Conservation (phyloP, 2,797 vertebrate species). For the Loriculus beryllinus region DNA sequence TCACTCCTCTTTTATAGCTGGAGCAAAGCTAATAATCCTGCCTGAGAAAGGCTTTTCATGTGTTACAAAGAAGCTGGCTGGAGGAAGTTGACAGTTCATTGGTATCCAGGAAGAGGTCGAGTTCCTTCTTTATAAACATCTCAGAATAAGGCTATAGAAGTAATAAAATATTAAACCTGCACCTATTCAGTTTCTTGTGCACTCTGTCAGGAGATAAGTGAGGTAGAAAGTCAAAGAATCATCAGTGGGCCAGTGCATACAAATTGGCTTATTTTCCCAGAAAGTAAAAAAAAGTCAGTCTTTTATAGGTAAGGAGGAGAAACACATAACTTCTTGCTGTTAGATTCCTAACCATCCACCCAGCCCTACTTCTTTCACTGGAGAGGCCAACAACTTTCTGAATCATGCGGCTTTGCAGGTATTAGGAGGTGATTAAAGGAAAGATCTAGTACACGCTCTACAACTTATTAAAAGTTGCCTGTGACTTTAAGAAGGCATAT, state of each 20-base stretch:
- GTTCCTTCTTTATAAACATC: constrained; percentile 31
- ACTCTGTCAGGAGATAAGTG: background rate
- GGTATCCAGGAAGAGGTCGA: background rate
- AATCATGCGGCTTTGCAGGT: background rate
- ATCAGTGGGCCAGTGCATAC: background rate
- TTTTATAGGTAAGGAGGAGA: background rate
- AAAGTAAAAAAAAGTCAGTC: background rate
- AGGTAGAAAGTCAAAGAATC: background rate
- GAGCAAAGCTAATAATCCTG: background rate
- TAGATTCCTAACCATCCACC: background rate
- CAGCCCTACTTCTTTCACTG: background rate
- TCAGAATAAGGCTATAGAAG: background rate
- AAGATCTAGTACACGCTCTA: background rate
- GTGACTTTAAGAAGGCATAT: background rate
- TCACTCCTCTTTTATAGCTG: background rate
- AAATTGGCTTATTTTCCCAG: background rate
- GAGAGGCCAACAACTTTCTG: background rate
- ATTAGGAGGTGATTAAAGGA: background rate
- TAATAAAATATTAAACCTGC: constrained; percentile 2
- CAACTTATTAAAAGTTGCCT: background rate
- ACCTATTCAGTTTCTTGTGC: background rate
- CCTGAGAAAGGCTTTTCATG: background rate
- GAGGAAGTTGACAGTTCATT: constrained; percentile 8
- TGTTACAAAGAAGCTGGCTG: background rate
- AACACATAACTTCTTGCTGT: background rate